Percentiles rank a stretch among this genome's conserved stretches.
Evolutionary conservation across 2,888 invertebrate species (phyloP).

Genomic region (Enchytraeus crypticus): DNA sequence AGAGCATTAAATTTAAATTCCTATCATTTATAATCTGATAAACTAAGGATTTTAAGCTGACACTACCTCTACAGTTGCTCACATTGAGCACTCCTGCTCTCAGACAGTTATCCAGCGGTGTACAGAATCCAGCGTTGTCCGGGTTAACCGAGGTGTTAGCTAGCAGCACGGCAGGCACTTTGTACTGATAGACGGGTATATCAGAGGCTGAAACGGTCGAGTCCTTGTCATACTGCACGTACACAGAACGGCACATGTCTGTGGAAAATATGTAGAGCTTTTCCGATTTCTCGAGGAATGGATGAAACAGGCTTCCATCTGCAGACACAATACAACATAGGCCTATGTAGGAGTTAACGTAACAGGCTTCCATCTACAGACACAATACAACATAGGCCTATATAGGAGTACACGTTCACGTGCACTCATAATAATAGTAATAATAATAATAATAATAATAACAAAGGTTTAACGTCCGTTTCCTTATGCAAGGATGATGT

Average conservation of each 20-base stretch:
- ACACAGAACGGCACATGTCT: conserved; percentile 35
- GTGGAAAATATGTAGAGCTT: conserved; percentile 32
- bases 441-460: no score
- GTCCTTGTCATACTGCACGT: conserved; percentile 15
- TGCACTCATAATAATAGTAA: no score
- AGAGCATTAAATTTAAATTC: no score
- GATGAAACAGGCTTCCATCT: conserved; percentile 32
- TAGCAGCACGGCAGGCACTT: conserved; percentile 25
- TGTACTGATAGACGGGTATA: conserved; percentile 24
- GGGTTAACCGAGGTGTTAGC: conserved; percentile 24
- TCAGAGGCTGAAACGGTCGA: neutral
- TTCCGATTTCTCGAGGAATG: conserved; percentile 26
- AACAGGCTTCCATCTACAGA: no score
- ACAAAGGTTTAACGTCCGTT: no score
- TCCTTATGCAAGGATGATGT: no score
- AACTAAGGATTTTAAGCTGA: neutral
- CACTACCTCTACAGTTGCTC: conserved; percentile 9
- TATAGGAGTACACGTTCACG: no score
- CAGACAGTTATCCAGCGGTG: conserved; percentile 25
- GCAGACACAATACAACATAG: neutral
- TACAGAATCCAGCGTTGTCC: conserved; percentile 34
- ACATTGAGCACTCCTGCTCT: conserved; percentile 31
- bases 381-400: no score
- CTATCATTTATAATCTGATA: no score
- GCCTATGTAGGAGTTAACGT: no score